Base-by-base conservation (phyloP, 2,888 invertebrate genomes). In the Tinea trinotella region DNA sequence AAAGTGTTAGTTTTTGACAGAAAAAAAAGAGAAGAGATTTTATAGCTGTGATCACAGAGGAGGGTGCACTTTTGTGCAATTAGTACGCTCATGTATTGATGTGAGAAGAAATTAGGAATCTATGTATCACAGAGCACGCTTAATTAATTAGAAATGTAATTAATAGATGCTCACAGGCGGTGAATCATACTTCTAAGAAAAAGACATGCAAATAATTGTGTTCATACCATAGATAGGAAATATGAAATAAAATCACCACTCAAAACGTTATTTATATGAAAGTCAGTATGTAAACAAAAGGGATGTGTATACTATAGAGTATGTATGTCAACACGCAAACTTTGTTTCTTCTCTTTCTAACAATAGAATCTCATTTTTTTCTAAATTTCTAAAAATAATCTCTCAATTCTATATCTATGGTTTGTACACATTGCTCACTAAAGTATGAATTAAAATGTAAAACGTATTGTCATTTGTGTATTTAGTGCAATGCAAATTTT, bases 1-100 rank as follows among this genome's bases (percentile, higher is more conserved):
- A 54, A 54, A 49, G 17, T 22, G 52, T 52, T 52, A 53, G 35
- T 53, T 53, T 53, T 20, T 18, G 65, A 66, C 68, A 59, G 65
- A 73, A 66, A 64, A 67, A 58, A 59, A 74, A 82, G 76, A 80
- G 76, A 71, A 71, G 78, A 81, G 78, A 81, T 76, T 74, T 71
- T 74, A 76, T 82, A 84, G 85, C 85, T 87, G 87, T 87, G 86
- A 86, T 86, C 78, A 40, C 13, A 70, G 74, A 65, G 71, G 62
- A 74, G 62, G 62, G 62, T 62, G 81, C 81, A 84, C 80, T 83
- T 82, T 83, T 82, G 83, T 85, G 80, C 79, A 18, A 17, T 40
- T 40, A 40, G 48, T 50, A 48, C 18, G 50, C 50, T 4, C 13
- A 50, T 24, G 24, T 18, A 48, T 50, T 58, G 35, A 20, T 30